These are phyloP conservation scores for Nebria brevicollis DNA, from an alignment of 2,888 invertebrate genomes.

Conservation along the genomic window DNA sequence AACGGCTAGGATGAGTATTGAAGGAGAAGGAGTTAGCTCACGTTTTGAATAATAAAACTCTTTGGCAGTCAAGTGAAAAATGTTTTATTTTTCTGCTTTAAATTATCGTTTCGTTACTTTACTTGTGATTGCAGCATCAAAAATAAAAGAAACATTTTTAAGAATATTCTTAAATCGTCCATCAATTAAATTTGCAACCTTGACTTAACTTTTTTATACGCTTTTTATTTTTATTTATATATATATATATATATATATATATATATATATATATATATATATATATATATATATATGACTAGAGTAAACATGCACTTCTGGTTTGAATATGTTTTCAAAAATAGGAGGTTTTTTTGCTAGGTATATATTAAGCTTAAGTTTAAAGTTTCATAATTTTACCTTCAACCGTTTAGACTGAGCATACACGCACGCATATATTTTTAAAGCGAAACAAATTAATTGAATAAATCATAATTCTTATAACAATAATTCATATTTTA, in stretches of 20 bases:
- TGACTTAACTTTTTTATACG: too few species aligned
- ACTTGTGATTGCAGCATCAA: background rate
- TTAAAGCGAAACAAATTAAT: background rate
- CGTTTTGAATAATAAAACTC: background rate
- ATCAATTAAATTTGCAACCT: background rate
- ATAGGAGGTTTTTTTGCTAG: too few species aligned
- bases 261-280: too few species aligned
- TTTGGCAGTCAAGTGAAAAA: slow-evolving; percentile 1
- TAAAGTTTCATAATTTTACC: too few species aligned
- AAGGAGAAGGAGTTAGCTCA: background rate
- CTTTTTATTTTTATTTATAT: too few species aligned
- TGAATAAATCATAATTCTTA: background rate
- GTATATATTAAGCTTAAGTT: too few species aligned
- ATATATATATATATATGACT: too few species aligned
- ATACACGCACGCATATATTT: too few species aligned
- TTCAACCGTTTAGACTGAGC: too few species aligned
- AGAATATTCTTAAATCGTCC: background rate
- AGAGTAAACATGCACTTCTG: too few species aligned
- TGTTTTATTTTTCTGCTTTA: background rate
- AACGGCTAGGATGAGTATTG: background rate
- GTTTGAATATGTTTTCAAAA: too few species aligned
- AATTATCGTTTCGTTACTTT: background rate
- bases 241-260: too few species aligned
- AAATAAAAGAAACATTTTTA: background rate
- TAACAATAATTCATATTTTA: background rate